Percentiles rank a stretch among this genome's conserved stretches.
phyloP scores from a whole-genome alignment of 2,797 vertebrate species.

The Dromococcyx pavoninus region DNA sequence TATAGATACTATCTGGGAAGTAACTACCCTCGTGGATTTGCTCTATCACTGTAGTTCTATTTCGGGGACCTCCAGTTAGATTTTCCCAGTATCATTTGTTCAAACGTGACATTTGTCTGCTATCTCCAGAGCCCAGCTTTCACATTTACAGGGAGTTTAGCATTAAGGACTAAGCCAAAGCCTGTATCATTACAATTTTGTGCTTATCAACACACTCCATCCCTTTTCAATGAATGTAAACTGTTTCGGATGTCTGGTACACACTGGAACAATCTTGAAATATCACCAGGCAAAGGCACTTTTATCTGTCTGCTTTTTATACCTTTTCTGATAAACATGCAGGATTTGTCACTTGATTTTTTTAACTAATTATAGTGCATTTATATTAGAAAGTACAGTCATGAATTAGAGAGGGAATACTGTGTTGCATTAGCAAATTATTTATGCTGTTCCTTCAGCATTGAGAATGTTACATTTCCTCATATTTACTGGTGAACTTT shows the following conservation, averaged over 20 bases:
- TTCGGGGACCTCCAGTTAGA: slow-evolving; percentile 37
- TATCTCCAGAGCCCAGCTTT: slow-evolving; percentile 67
- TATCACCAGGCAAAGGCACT: neutral
- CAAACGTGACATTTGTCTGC: slow-evolving; percentile 64
- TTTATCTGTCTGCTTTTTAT: slow-evolving; percentile 3
- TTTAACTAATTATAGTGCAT: slow-evolving; percentile 12
- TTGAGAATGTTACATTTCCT: neutral
- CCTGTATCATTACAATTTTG: slow-evolving; percentile 47
- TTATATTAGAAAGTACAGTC: neutral
- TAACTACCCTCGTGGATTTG: neutral
- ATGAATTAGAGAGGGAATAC: neutral
- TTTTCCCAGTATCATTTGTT: slow-evolving; percentile 50
- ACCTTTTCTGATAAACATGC: neutral
- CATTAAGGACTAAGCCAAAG: slow-evolving; percentile 39
- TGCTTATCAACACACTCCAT: slow-evolving; percentile 62
- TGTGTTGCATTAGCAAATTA: neutral
- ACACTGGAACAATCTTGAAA: neutral
- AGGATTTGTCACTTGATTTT: neutral
- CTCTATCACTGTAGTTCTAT: neutral
- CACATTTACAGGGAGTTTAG: slow-evolving; percentile 65
- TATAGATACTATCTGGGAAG: neutral
- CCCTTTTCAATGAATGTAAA: slow-evolving; percentile 46
- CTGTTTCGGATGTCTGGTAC: neutral
- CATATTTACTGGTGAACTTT: neutral
- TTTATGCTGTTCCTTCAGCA: neutral